phyloP scores from a whole-genome alignment of 2,797 vertebrate genomes.

The Heteromormyrus szaboi region DNA sequence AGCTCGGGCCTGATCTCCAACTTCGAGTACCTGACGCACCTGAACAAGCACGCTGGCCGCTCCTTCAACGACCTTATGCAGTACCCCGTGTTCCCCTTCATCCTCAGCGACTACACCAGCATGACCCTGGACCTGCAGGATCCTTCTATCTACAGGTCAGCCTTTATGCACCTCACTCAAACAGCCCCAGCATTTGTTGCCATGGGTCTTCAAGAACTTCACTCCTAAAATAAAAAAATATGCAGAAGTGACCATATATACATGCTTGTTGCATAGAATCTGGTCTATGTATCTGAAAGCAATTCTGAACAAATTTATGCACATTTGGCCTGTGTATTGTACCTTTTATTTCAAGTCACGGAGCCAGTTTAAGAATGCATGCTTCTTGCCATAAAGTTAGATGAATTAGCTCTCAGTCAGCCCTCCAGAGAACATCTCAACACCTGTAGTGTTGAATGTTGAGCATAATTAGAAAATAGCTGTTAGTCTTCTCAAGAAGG shows the following conservation, averaged over 20 bases:
- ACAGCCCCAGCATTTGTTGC: background rate
- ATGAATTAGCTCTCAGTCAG: background rate
- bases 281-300: background rate
- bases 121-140: conserved; percentile 87
- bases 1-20: conserved; percentile 95
- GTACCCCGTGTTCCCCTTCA: conserved; percentile 96
- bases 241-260: background rate
- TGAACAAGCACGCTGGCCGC: conserved; percentile 96
- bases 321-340: background rate
- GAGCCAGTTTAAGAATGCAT: background rate
- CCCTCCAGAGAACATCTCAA: background rate
- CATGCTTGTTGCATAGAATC: background rate
- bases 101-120: conserved; percentile 84
- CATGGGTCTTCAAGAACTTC: background rate
- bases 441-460: background rate
- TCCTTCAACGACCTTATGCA: conserved; percentile 99
- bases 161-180: background rate
- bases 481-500: background rate
- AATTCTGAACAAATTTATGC: background rate
- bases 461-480: background rate
- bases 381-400: background rate
- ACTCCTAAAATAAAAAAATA: background rate
- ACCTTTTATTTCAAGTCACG: background rate
- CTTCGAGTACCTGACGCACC: conserved; percentile 96
- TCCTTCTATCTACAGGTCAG: conserved; percentile 75